phyloP scores from a whole-genome alignment of 2,888 invertebrate species.

The Phengaris alcon region DNA sequence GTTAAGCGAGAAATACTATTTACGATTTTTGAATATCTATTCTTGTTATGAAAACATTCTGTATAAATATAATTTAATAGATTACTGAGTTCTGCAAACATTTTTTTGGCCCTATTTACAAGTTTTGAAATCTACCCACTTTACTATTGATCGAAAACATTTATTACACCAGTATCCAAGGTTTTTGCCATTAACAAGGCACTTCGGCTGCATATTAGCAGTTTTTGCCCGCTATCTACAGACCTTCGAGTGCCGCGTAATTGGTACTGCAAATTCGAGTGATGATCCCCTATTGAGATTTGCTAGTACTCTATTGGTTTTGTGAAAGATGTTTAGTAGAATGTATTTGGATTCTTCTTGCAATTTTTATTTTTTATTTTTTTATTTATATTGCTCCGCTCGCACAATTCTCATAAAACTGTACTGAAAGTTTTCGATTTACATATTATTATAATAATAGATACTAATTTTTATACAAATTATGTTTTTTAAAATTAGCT shows the following conservation, averaged over 20 bases:
- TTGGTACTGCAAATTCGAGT: not conserved
- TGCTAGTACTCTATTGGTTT: not conserved
- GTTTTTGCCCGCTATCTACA: conserved; percentile 3
- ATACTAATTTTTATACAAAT: too few species aligned
- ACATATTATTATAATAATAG: too few species aligned
- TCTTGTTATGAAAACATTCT: too few species aligned
- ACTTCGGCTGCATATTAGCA: not conserved
- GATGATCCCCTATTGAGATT: not conserved
- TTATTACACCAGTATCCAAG: not conserved
- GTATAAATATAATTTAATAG: too few species aligned
- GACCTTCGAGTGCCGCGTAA: not conserved
- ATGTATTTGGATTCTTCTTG: not conserved
- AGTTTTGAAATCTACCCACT: not conserved
- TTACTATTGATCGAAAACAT: not conserved
- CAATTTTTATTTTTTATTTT: not conserved
- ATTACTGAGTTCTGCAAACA: too few species aligned
- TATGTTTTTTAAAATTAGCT: too few species aligned
- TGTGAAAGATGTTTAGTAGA: not conserved
- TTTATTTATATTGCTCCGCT: not conserved
- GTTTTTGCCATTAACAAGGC: conserved; percentile 1
- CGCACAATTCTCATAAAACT: not conserved
- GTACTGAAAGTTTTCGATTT: too few species aligned
- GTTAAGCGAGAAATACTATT: too few species aligned
- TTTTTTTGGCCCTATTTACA: too few species aligned
- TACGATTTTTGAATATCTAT: too few species aligned